Percentiles rank a stretch among this genome's conserved stretches.
phyloP scores from a whole-genome alignment of 1,140 invertebrate species.

The Drosophila lowei region DNA sequence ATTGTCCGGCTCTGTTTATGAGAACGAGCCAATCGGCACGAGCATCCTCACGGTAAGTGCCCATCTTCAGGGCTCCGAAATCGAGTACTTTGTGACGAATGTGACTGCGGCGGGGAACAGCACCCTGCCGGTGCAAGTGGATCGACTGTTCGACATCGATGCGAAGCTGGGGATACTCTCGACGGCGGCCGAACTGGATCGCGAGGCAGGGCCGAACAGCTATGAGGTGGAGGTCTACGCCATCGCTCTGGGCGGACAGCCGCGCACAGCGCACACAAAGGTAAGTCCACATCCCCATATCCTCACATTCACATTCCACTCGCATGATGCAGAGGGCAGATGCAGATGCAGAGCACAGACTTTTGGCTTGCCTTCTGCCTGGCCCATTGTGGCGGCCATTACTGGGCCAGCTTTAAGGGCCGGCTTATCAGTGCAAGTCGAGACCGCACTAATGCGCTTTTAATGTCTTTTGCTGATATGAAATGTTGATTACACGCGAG shows the following conservation, averaged over 20 bases:
- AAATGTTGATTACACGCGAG: slow-evolving; percentile 74
- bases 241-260: slow-evolving; percentile 87
- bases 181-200: slow-evolving; percentile 92
- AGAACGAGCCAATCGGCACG: slow-evolving; percentile 94
- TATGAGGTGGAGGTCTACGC: slow-evolving; percentile 94
- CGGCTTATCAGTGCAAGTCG: slow-evolving; percentile 68
- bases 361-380: slow-evolving; percentile 1
- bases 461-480: slow-evolving; percentile 82
- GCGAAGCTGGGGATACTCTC: slow-evolving; percentile 93
- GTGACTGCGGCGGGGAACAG: slow-evolving; percentile 87
- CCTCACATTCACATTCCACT: background rate
- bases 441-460: slow-evolving; percentile 81
- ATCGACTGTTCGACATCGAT: slow-evolving; percentile 95
- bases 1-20: slow-evolving; percentile 90
- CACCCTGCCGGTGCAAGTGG: slow-evolving; percentile 85
- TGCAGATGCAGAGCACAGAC: too few species aligned
- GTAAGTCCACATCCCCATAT: slow-evolving; percentile 84
- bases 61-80: slow-evolving; percentile 85
- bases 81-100: slow-evolving; percentile 97
- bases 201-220: slow-evolving; percentile 90
- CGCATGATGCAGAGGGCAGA: too few species aligned
- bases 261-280: slow-evolving; percentile 91
- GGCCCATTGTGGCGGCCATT: slow-evolving; percentile 31
- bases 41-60: slow-evolving; percentile 92
- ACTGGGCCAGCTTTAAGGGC: slow-evolving; percentile 47